Evolutionary conservation across 2,797 vertebrate species (phyloP).

Genomic region (Schizopygopsis malacanthus): DNA sequence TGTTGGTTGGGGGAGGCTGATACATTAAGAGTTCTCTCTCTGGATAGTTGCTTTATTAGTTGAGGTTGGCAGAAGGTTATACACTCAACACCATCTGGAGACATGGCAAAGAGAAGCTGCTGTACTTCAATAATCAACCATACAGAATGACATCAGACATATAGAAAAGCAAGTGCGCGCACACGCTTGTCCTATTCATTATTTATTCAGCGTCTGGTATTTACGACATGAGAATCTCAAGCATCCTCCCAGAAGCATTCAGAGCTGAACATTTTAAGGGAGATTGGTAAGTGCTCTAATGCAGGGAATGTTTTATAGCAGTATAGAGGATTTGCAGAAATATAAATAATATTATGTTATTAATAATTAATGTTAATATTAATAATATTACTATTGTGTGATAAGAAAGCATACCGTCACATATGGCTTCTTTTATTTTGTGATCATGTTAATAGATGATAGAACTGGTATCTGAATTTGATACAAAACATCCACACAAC

Average conservation of each 20-base stretch:
- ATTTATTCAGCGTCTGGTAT: slow-evolving; percentile 16
- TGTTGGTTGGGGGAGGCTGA: neutral
- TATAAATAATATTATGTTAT: neutral
- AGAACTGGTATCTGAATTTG: neutral
- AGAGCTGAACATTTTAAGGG: neutral
- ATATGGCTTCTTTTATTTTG: neutral
- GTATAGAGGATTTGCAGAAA: neutral
- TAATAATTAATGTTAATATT: too few species aligned
- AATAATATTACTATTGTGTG: too few species aligned
- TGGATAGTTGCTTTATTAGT: slow-evolving; percentile 34
- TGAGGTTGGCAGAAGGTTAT: slow-evolving; percentile 39
- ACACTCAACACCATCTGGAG: slow-evolving; percentile 39
- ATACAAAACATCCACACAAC: neutral
- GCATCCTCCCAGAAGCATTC: slow-evolving; percentile 5
- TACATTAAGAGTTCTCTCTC: slow-evolving; percentile 12
- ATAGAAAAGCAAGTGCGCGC: neutral
- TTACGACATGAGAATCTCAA: slow-evolving; percentile 6
- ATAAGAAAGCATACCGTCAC: neutral
- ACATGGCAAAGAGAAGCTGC: slow-evolving; percentile 2
- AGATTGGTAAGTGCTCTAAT: neutral
- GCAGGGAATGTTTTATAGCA: neutral
- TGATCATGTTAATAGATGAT: neutral
- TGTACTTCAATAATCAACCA: slow-evolving; percentile 24
- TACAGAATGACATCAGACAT: slow-evolving; percentile 28
- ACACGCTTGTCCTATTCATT: neutral